Evolutionary conservation across 2,888 invertebrate species (phyloP).

Genomic region (Drosophila planitibia): DNA sequence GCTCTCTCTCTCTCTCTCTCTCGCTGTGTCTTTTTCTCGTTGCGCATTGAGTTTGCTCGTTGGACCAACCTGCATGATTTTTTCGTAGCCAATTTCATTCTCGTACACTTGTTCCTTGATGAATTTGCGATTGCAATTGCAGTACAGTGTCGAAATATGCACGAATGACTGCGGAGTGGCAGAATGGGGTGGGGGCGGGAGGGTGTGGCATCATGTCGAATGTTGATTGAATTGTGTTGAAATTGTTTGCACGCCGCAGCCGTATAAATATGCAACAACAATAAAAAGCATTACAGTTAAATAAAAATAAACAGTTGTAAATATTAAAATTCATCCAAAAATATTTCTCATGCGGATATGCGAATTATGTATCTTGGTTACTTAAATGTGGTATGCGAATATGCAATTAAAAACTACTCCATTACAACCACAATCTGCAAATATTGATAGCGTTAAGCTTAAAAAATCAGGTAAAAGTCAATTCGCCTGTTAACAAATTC

Average conservation of each 20-base stretch:
- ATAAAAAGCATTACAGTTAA: conserved; percentile 41
- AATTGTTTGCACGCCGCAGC: conserved; percentile 70
- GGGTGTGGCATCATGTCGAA: conserved; percentile 63
- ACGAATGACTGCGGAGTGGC: conserved; percentile 82
- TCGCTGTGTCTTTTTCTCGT: background rate
- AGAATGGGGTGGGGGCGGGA: background rate
- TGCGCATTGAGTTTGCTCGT: conserved; percentile 18
- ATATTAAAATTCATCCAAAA: conserved; percentile 67
- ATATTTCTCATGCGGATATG: conserved; percentile 54
- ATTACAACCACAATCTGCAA: conserved; percentile 33
- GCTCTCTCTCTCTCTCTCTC: background rate
- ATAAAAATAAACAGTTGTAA: conserved; percentile 47
- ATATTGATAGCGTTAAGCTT: conserved; percentile 11
- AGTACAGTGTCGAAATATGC: conserved; percentile 85
- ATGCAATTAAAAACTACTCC: conserved; percentile 28
- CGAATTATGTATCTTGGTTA: conserved; percentile 65
- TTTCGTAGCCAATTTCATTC: conserved; percentile 85
- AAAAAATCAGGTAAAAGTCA: conserved; percentile 7
- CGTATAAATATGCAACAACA: conserved; percentile 70
- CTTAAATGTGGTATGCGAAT: conserved; percentile 63
- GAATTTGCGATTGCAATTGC: conserved; percentile 85
- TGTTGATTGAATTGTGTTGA: conserved; percentile 82
- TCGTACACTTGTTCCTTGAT: conserved; percentile 85
- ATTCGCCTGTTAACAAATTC: conserved; percentile 3
- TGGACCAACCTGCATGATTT: conserved; percentile 84